These are phyloP conservation scores for Corythornis cristatus DNA, from an alignment of 2,113 vertebrate species.

Conservation along the genomic window DNA sequence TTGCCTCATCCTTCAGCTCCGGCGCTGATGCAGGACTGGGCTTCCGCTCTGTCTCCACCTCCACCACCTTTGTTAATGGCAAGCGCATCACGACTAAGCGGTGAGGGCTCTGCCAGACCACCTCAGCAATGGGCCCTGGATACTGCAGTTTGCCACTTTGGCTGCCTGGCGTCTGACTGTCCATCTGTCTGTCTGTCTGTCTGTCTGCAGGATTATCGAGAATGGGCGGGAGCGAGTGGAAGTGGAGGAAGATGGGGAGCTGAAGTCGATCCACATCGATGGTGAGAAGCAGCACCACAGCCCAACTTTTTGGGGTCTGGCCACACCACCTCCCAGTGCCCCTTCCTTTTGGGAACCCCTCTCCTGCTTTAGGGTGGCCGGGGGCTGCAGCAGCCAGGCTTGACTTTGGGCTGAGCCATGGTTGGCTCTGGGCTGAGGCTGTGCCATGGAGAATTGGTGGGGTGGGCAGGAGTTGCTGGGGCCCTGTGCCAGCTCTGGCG, in stretches of 20 bases:
- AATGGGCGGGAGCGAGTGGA: slow-evolving; percentile 72
- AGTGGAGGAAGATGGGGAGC: slow-evolving; percentile 75
- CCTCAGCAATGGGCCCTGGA: fast-evolving
- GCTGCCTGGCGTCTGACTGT: not conserved
- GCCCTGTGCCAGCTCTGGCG: not conserved
- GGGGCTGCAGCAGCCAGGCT: not conserved
- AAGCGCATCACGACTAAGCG: slow-evolving; percentile 86
- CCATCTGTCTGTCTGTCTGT: not conserved
- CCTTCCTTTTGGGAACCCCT: not conserved
- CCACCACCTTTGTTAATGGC: slow-evolving; percentile 87
- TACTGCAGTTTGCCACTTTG: not conserved
- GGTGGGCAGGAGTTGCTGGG: not conserved
- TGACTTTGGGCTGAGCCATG: not conserved
- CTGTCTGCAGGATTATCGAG: slow-evolving; percentile 65
- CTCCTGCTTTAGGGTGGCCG: not conserved
- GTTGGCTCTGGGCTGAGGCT: not conserved
- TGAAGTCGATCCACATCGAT: slow-evolving; percentile 72
- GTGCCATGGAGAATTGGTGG: not conserved
- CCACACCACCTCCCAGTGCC: not conserved
- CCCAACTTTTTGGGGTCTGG: not conserved
- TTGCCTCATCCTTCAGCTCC: slow-evolving; percentile 51
- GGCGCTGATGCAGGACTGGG: slow-evolving; percentile 62
- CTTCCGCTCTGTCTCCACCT: slow-evolving; percentile 88
- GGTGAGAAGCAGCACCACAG: slow-evolving; percentile 37
- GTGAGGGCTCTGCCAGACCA: slow-evolving; percentile 60